Evolutionary conservation across 1,140 invertebrate species (phyloP).

Genomic region (Popillia japonica): DNA sequence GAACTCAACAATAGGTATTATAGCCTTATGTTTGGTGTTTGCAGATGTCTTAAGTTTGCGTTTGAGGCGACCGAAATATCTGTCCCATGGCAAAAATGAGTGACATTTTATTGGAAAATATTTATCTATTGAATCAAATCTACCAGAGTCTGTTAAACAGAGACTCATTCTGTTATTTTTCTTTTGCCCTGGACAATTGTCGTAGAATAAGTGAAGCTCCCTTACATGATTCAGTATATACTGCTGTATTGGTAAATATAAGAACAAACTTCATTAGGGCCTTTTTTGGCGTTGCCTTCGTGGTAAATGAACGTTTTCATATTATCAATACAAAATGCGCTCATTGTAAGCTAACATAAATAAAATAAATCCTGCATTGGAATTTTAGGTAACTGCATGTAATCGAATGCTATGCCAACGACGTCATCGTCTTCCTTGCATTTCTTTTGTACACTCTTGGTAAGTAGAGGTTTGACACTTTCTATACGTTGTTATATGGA

Average conservation of each 20-base stretch:
- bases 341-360: background rate
- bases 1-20: background rate
- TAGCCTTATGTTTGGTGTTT: background rate
- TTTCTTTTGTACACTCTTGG: too few relatives aligned
- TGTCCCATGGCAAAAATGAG: slow-evolving; percentile 55
- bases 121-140: slow-evolving; percentile 45
- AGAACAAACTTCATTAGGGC: slow-evolving; percentile 25
- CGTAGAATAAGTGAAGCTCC: slow-evolving; percentile 11
- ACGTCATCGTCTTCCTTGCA: too few relatives aligned
- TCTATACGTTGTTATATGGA: too few relatives aligned
- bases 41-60: background rate
- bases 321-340: slow-evolving; percentile 2
- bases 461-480: too few relatives aligned
- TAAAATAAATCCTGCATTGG: background rate
- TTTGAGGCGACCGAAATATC: slow-evolving; percentile 50
- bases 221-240: background rate
- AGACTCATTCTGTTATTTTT: slow-evolving; percentile 16
- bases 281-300: slow-evolving; percentile 10
- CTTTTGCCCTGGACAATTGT: slow-evolving; percentile 3
- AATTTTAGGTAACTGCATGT: too few relatives aligned
- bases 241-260: background rate
- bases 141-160: background rate
- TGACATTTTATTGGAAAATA: slow-evolving; percentile 56
- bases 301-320: background rate
- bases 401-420: too few relatives aligned